phyloP scores from a whole-genome alignment of 2,113 vertebrate genomes.

The Crotalus helleri region DNA sequence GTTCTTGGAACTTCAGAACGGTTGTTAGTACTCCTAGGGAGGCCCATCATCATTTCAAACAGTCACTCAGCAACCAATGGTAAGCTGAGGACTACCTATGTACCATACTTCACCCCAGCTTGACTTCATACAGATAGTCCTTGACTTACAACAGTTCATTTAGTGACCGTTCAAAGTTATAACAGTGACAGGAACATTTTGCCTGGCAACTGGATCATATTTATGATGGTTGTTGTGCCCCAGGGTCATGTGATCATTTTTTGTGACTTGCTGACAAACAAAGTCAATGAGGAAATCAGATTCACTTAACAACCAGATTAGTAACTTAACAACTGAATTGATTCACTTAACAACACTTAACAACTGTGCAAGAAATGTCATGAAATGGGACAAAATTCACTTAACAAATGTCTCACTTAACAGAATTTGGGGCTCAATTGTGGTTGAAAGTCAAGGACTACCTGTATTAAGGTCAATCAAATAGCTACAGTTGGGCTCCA shows the following conservation, averaged over 20 bases:
- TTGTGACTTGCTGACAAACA: background rate
- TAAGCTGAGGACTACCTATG: background rate
- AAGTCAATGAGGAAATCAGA: background rate
- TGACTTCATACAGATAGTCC: background rate
- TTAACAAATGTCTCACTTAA: background rate
- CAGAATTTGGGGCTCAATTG: background rate
- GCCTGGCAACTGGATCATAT: background rate
- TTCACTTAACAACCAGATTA: background rate
- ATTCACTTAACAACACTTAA: background rate
- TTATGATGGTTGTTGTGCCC: background rate
- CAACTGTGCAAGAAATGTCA: background rate
- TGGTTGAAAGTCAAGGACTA: background rate
- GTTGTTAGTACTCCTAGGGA: background rate
- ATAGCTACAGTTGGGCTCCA: background rate
- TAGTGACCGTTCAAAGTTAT: background rate
- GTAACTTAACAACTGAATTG: background rate
- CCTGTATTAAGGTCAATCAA: background rate
- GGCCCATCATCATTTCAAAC: background rate
- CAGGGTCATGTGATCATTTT: background rate
- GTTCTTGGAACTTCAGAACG: background rate
- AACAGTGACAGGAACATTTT: background rate
- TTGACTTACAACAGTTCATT: background rate
- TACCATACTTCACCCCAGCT: background rate
- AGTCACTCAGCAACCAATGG: background rate
- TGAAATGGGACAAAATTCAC: background rate